Base-by-base conservation (phyloP, 64 coral and sea anemone genomes). In the Porites lutea region DNA sequence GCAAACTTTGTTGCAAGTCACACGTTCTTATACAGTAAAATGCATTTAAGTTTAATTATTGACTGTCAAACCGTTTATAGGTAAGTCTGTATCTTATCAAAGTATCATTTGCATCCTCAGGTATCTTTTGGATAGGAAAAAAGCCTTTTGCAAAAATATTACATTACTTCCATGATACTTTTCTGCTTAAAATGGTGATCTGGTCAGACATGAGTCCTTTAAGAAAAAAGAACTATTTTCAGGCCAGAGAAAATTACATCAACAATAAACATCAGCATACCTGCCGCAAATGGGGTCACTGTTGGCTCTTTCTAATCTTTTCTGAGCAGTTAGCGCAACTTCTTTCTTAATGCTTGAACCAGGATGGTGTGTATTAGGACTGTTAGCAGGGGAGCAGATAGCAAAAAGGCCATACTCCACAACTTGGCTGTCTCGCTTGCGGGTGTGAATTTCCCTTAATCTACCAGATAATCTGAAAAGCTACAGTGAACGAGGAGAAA, bases 341-440 rank as follows among this genome's bases (percentile, higher is more conserved):
- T 97, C 95, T 70, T 97, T 97, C 82, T 97, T 97, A 37, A 94
- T 84, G 22, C 71, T 87, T 7, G 92, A 79, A 22, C 75, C 95
- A 63, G 91, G 53, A n/a, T 89, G 90, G 19, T 89, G 74, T 51
- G 87, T 85, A 47, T 66, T 90, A 14, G 92, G 20, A 52, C 71
- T 94, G 52, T 91, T 83, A 50, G 95, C 92, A 2, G 97, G 97
- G 22, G 97, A 99, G 48, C 94, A 96, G 11, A 99, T 96, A 11
- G 97, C 97, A 75, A 99, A 99, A 54, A 99, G 79, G 4, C 97
- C 97, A 52, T 99, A 99, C 57, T 99, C 97, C 1, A 91, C 86
- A 13, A 93, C 92, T 75, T 96, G 92, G 21, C 71, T 92, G 22
- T 99, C 97, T 21, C 97, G 81, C 63, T 99, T 99, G 22, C 93